These are phyloP conservation scores for Phyllopteryx taeniolatus DNA, from an alignment of 2,113 vertebrate genomes.

Conservation along the genomic window DNA sequence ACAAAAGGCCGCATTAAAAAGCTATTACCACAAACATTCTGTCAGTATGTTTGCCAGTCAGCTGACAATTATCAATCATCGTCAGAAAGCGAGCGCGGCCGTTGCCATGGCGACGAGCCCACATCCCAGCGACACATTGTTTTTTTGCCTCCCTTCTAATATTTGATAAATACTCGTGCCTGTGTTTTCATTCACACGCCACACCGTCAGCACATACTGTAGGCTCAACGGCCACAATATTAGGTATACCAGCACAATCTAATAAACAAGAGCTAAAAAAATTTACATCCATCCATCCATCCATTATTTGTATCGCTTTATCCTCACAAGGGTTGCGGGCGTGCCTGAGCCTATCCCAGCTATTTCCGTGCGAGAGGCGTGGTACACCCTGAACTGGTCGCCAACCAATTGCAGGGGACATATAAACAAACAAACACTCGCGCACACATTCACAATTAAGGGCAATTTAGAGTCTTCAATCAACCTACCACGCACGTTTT, in stretches of 20 bases:
- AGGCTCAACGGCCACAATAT: no score
- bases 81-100: constrained; percentile 58
- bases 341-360: no score
- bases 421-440: no score
- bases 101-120: constrained; percentile 70
- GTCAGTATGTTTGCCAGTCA: constrained; percentile 70
- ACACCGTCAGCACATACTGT: not conserved
- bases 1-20: constrained; percentile 70
- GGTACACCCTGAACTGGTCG: no score
- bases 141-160: not conserved
- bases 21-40: constrained; percentile 67
- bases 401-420: no score
- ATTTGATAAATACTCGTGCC: constrained; percentile 46
- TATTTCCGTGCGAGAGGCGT: no score
- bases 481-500: no score
- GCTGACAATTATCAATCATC: constrained; percentile 75
- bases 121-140: constrained; percentile 43
- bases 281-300: not conserved
- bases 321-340: no score
- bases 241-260: no score
- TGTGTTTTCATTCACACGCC: constrained; percentile 42
- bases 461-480: no score
- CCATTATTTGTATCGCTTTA: no score
- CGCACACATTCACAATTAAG: no score
- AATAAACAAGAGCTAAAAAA: not conserved